These are phyloP conservation scores for Euclidia mi DNA, from an alignment of 2,888 invertebrate genomes.

Conservation along the genomic window DNA sequence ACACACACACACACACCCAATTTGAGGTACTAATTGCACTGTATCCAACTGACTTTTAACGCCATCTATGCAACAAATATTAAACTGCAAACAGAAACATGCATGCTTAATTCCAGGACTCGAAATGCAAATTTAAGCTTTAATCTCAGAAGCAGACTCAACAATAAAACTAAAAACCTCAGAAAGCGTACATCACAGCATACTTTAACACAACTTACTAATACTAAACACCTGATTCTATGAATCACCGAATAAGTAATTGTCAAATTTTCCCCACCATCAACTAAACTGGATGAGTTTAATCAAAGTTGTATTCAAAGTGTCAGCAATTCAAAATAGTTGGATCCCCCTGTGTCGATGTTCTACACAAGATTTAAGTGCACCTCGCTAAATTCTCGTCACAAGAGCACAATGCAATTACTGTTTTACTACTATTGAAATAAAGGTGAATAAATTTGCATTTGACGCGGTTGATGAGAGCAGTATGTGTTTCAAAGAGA, in stretches of 20 bases:
- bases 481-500: not conserved
- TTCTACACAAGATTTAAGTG: not conserved
- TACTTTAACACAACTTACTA: too few relatives aligned
- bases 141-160: too few relatives aligned
- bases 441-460: conserved; percentile 1
- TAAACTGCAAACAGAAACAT: too few relatives aligned
- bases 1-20: too few relatives aligned
- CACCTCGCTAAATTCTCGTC: not conserved
- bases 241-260: not conserved
- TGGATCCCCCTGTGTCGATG: conserved; percentile 1
- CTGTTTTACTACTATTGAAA: not conserved
- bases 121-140: too few relatives aligned
- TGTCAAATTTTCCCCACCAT: not conserved
- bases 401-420: not conserved
- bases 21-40: too few relatives aligned
- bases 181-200: too few relatives aligned
- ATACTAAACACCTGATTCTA: too few relatives aligned
- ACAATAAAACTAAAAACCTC: too few relatives aligned
- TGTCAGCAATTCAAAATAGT: not conserved
- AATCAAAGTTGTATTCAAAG: not conserved
- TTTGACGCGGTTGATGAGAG: not conserved
- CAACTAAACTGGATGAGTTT: not conserved
- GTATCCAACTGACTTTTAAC: too few relatives aligned
- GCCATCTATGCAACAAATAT: too few relatives aligned
- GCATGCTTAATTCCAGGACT: too few relatives aligned